Conservation (phyloP, 1,140 invertebrate genomes). For the Papilio glaucus region DNA sequence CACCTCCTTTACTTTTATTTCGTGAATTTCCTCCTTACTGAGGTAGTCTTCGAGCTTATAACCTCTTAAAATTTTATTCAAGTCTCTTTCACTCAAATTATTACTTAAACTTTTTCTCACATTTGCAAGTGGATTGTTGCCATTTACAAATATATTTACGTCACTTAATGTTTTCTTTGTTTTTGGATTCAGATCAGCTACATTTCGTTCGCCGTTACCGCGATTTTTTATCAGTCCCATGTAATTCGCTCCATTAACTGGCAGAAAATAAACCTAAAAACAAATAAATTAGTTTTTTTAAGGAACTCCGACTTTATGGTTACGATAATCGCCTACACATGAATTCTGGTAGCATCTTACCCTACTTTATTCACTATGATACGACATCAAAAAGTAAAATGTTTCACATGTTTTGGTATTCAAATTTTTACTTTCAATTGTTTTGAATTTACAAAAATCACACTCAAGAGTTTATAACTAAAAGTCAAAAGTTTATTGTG, state of each 20-base stretch:
- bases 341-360: too few relatives aligned
- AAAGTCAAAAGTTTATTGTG: too few relatives aligned
- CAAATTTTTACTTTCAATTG: too few relatives aligned
- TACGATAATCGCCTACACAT: too few relatives aligned
- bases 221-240: background rate
- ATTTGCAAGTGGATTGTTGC: background rate
- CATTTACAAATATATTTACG: background rate
- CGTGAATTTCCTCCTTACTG: slow-evolving; percentile 35
- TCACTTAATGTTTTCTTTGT: background rate
- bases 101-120: background rate
- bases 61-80: slow-evolving; percentile 16
- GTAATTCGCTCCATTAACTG: background rate
- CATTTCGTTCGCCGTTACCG: background rate
- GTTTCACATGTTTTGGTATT: too few relatives aligned
- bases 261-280: background rate
- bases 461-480: too few relatives aligned
- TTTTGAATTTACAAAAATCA: too few relatives aligned
- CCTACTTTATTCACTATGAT: too few relatives aligned
- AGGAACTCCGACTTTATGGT: too few relatives aligned
- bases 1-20: slow-evolving; percentile 46
- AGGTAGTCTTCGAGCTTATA: slow-evolving; percentile 21
- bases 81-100: background rate
- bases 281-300: too few relatives aligned
- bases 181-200: background rate
- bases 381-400: too few relatives aligned